Base-by-base conservation (phyloP, 2,113 vertebrate species). In the Albula glossodonta region DNA sequence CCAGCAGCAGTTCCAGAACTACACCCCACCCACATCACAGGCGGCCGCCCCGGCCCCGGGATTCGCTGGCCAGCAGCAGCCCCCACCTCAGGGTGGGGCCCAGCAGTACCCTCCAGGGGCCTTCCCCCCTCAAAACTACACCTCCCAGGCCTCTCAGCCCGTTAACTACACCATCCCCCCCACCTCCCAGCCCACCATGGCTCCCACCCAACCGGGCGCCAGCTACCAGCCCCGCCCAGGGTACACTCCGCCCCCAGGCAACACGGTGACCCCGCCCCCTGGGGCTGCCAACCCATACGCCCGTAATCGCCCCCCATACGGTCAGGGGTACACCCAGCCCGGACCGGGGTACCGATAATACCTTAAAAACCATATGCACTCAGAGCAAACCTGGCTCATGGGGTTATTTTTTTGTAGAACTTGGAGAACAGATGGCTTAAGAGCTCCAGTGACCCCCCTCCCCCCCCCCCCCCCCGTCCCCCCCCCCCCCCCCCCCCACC, bases 301-400 rank as follows among this genome's bases (percentile, higher is more conserved):
- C 87, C 98, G 98, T 74, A 98, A 95, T 90, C 98, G 98, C 0
- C 97, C 96, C 0, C 96, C 97, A 50, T 99, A 97, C 11, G 96
- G 96, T 83, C 97, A 97, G 94, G 97, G 97, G 80, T 99, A 99
- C 85, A 86, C 98, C 89, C 98, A 99, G 81, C 98, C 98, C 0
- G 98, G 98, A 51, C 98, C 98, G 0, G 98, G 98, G 52, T 99
- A 99, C 93, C 97, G 97, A 94, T 99, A 99, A 97, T 91, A 88
- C 56, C 5, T 13, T 5, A n/a, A 12, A 80, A 51, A 19, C 4
- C 22, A 19, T 1, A 74, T 74, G 70, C 56, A 48, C 0, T 74
- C 22, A 4, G 70, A 74, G 70, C n/a, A 31, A 41, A 7, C 70
- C 70, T 31, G n/a, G 70, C n/a, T 85, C 85, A 60, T 70, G 31